Percentiles rank a stretch among this genome's conserved stretches.
These are phyloP conservation scores for Dryas iulia DNA, from an alignment of 1,140 invertebrate species.

Conservation along the genomic window DNA sequence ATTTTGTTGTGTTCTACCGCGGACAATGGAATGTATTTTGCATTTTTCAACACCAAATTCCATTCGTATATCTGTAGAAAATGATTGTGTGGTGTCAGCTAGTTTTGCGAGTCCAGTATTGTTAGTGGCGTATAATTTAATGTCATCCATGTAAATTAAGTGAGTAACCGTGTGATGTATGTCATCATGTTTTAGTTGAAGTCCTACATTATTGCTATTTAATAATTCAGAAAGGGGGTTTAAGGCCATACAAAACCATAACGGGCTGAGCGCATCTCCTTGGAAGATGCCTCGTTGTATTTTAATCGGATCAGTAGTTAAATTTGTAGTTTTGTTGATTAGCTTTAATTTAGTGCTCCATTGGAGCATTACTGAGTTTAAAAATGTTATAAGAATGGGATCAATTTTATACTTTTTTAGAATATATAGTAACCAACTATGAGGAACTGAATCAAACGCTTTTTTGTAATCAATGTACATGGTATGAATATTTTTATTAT, in stretches of 20 bases:
- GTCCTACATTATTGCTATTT: not conserved
- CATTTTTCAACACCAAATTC: slow-evolving; percentile 18
- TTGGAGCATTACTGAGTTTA: not conserved
- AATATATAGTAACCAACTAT: not conserved
- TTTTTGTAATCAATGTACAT: not conserved
- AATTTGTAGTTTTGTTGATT: not conserved
- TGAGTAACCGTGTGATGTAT: slow-evolving; percentile 2
- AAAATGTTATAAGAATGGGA: not conserved
- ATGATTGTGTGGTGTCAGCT: not conserved
- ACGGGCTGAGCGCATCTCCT: slow-evolving; percentile 12
- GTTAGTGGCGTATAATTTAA: slow-evolving; percentile 13
- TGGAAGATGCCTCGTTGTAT: slow-evolving; percentile 20
- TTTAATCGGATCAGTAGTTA: slow-evolving; percentile 8
- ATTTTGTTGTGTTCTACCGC: not conserved
- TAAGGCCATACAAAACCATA: slow-evolving; percentile 23
- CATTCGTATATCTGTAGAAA: slow-evolving; percentile 7
- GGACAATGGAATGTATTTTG: not conserved
- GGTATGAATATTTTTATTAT: not conserved
- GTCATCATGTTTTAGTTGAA: not conserved
- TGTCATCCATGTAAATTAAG: slow-evolving; percentile 24
- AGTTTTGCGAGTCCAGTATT: not conserved
- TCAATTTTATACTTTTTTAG: not conserved
- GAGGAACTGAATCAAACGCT: not conserved
- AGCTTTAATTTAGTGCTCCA: not conserved
- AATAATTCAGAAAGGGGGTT: slow-evolving; percentile 12